phyloP scores from a whole-genome alignment of 1,140 invertebrate genomes.

The Probaryconus sp. region DNA sequence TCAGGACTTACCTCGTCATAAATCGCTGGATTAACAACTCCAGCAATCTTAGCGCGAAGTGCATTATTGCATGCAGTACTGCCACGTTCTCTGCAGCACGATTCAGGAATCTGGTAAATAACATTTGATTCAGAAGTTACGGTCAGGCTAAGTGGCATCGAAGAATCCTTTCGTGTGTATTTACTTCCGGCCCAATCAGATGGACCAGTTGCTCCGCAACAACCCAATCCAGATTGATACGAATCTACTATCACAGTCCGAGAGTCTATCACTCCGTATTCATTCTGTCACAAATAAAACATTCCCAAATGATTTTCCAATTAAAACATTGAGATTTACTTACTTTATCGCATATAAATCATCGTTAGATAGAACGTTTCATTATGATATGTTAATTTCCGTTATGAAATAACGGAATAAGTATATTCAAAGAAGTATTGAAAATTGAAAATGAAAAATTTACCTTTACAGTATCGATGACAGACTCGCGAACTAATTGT shows the following conservation, averaged over 20 bases:
- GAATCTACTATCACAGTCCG: slow-evolving; percentile 84
- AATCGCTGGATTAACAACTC: slow-evolving; percentile 73
- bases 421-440: slow-evolving; percentile 1
- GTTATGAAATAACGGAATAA: slow-evolving; percentile 4
- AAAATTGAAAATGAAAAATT: slow-evolving; percentile 16
- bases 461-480: slow-evolving; percentile 82
- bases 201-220: slow-evolving; percentile 85
- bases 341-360: too few relatives aligned
- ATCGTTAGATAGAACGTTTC: too few relatives aligned
- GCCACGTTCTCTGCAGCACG: slow-evolving; percentile 80
- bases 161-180: slow-evolving; percentile 76
- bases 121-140: slow-evolving; percentile 65
- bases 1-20: slow-evolving; percentile 35
- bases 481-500: slow-evolving; percentile 80
- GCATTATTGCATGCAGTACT: slow-evolving; percentile 75
- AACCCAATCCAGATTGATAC: slow-evolving; percentile 84
- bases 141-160: slow-evolving; percentile 59
- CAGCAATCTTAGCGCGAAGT: slow-evolving; percentile 77
- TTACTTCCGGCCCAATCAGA: slow-evolving; percentile 84
- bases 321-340: too few relatives aligned
- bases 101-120: slow-evolving; percentile 80
- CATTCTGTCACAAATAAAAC: slow-evolving; percentile 75
- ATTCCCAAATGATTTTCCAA: background rate
- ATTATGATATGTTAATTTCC: too few relatives aligned
- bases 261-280: slow-evolving; percentile 82